These are phyloP conservation scores for Semotilus atromaculatus DNA, from an alignment of 2,797 vertebrate species.

Conservation along the genomic window DNA sequence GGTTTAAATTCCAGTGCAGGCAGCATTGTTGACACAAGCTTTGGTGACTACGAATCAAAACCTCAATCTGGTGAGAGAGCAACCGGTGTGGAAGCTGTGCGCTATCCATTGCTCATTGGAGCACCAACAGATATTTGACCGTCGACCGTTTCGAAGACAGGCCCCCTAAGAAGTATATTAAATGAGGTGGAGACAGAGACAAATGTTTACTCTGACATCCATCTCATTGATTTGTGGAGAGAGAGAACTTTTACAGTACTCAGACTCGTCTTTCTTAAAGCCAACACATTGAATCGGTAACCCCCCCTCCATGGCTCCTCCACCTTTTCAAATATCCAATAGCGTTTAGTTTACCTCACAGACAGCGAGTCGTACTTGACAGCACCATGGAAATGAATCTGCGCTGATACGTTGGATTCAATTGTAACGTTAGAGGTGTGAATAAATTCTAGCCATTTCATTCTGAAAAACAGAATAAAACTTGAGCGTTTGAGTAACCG, in stretches of 20 bases:
- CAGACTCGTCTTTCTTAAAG: conserved; percentile 19
- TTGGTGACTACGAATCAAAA: conserved; percentile 7
- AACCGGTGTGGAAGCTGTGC: neutral
- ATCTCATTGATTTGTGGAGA: conserved; percentile 34
- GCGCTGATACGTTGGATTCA: too few relatives aligned
- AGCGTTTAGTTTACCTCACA: too few relatives aligned
- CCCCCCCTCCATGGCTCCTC: neutral
- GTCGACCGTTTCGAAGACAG: neutral
- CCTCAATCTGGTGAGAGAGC: neutral
- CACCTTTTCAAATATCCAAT: too few relatives aligned
- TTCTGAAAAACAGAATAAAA: too few relatives aligned
- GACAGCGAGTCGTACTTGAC: too few relatives aligned
- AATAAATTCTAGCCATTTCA: too few relatives aligned
- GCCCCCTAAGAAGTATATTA: conserved; percentile 9
- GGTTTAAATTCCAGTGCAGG: neutral
- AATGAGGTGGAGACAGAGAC: conserved; percentile 20
- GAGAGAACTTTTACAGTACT: neutral
- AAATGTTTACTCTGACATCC: conserved; percentile 39
- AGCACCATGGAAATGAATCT: too few relatives aligned
- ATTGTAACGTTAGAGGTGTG: too few relatives aligned
- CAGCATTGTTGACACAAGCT: neutral
- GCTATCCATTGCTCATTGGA: neutral
- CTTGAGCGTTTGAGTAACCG: too few relatives aligned
- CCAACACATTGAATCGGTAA: conserved; percentile 29
- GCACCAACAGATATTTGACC: neutral